These are phyloP conservation scores for Drosophila rufa DNA, from an alignment of 1,140 invertebrate genomes.

Conservation along the genomic window DNA sequence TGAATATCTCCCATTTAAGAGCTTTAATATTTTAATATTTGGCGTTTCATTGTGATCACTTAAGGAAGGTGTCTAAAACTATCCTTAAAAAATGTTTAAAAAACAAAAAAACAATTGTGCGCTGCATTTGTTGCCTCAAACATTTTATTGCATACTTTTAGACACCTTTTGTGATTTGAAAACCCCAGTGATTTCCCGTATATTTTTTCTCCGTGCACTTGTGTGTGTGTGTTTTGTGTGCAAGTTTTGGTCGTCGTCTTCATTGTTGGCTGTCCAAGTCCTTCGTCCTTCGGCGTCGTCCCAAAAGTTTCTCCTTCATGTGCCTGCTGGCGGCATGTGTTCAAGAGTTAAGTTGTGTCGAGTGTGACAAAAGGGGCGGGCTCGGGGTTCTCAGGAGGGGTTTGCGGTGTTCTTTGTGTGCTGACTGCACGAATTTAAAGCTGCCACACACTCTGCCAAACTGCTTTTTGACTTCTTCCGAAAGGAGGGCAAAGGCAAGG, in stretches of 20 bases:
- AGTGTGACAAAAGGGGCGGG: slow-evolving; percentile 50
- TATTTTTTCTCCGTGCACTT: slow-evolving; percentile 17
- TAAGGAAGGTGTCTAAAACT: too few relatives aligned
- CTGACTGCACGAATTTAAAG: slow-evolving; percentile 80
- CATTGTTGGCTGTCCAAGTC: slow-evolving; percentile 64
- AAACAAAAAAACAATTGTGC: too few relatives aligned
- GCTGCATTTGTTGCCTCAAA: too few relatives aligned
- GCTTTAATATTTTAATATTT: too few relatives aligned
- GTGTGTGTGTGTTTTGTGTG: slow-evolving; percentile 51
- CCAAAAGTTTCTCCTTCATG: slow-evolving; percentile 77
- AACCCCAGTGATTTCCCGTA: too few relatives aligned
- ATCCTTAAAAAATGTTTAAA: too few relatives aligned
- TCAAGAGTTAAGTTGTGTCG: slow-evolving; percentile 79
- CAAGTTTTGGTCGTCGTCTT: slow-evolving; percentile 78
- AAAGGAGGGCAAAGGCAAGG: slow-evolving; percentile 19
- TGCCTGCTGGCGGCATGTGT: slow-evolving; percentile 82
- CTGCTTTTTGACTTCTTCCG: slow-evolving; percentile 71
- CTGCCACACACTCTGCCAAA: slow-evolving; percentile 76
- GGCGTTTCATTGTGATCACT: too few relatives aligned
- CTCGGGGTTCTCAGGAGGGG: slow-evolving; percentile 1
- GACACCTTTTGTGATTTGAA: too few relatives aligned
- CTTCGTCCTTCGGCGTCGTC: slow-evolving; percentile 45
- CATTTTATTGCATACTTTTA: too few relatives aligned
- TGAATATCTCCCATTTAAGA: too few relatives aligned
- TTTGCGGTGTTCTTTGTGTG: slow-evolving; percentile 54